A percentile compares a stretch with the other conserved stretches of the same genome.
These are phyloP conservation scores for Zaprionus camerounensis DNA, from an alignment of 1,140 invertebrate genomes.

Conservation along the genomic window DNA sequence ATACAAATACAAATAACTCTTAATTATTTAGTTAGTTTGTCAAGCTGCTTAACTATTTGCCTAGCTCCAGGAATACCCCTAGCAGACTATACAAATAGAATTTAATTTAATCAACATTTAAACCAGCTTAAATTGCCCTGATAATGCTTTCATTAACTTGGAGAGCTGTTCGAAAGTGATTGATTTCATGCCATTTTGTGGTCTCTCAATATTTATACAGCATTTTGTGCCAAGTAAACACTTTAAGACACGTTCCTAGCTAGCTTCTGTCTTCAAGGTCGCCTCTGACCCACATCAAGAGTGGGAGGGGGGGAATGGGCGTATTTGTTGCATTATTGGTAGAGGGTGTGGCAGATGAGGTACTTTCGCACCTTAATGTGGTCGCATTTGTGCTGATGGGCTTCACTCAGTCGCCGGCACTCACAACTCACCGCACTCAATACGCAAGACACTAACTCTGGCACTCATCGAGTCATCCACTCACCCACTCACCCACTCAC, in stretches of 20 bases:
- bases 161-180: not conserved
- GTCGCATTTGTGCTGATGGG: constrained; percentile 62
- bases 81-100: not conserved
- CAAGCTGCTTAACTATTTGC: not conserved
- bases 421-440: not conserved
- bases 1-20: too few relatives aligned
- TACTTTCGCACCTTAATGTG: constrained; percentile 67
- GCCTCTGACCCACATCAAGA: not conserved
- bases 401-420: constrained; percentile 9
- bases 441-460: constrained; percentile 17
- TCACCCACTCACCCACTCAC: constrained; percentile 17
- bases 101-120: not conserved
- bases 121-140: not conserved
- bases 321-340: constrained; percentile 56
- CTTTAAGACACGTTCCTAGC: not conserved
- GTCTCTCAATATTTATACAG: not conserved
- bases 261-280: constrained; percentile 7
- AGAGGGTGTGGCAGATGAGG: constrained; percentile 42
- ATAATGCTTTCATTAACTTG: not conserved
- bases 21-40: not conserved
- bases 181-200: not conserved
- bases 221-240: not conserved
- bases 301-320: not conserved
- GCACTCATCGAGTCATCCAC: not conserved
- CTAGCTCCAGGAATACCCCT: not conserved